phyloP scores from a whole-genome alignment of 2,888 invertebrate species.

The Agrypnus murinus region DNA sequence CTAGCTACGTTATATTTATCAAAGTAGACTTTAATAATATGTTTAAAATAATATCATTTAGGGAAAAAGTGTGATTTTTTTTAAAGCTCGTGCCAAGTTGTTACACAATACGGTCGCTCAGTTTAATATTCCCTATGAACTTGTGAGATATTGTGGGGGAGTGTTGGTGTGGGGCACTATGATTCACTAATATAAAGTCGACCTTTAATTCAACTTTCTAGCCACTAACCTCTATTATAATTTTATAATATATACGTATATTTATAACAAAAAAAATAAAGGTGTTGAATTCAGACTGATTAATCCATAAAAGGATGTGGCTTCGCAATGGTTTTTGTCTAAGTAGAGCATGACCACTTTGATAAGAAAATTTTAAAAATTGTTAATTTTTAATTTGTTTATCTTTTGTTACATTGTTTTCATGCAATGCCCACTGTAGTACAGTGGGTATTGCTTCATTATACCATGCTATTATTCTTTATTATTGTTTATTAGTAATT shows the following conservation, averaged over 20 bases:
- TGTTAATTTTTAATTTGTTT: too few relatives aligned
- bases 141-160: neutral
- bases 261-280: conserved; percentile 7
- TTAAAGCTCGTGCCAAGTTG: conserved; percentile 10
- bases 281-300: conserved; percentile 10
- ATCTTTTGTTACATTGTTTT: too few relatives aligned
- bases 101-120: neutral
- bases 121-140: neutral
- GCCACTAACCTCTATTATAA: conserved; percentile 13
- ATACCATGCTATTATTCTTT: too few relatives aligned
- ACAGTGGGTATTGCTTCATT: too few relatives aligned
- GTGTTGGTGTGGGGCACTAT: conserved; percentile 6
- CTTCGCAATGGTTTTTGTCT: conserved; percentile 36
- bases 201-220: conserved; percentile 40
- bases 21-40: conserved; percentile 3
- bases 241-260: conserved; percentile 5
- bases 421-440: too few relatives aligned
- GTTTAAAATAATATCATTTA: too few relatives aligned
- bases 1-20: neutral
- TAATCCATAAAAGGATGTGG: conserved; percentile 41
- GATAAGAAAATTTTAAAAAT: conserved; percentile 27
- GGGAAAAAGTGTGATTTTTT: neutral
- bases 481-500: too few relatives aligned
- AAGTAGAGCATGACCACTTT: conserved; percentile 40
- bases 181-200: conserved; percentile 20